These are phyloP conservation scores for Gobiocypris rarus DNA, from an alignment of 2,113 vertebrate species.

Conservation along the genomic window DNA sequence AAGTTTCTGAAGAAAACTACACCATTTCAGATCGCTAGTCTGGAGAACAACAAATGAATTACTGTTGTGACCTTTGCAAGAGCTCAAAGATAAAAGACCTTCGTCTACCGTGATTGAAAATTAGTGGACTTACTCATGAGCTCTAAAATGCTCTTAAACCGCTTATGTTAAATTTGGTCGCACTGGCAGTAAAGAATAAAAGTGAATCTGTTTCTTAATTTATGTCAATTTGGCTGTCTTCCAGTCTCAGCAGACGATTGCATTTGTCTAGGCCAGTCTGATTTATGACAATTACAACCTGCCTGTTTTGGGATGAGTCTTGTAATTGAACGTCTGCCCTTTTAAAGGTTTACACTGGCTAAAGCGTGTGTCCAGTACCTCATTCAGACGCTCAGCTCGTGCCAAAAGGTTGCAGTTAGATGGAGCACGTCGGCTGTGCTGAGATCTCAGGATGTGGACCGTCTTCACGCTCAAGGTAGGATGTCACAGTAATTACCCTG, in stretches of 20 bases:
- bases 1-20: slow-evolving; percentile 21
- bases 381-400: neutral
- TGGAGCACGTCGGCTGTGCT: neutral
- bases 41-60: slow-evolving; percentile 22
- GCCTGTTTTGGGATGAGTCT: slow-evolving; percentile 62
- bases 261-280: slow-evolving; percentile 71
- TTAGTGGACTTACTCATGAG: slow-evolving; percentile 67
- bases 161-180: slow-evolving; percentile 68
- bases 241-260: slow-evolving; percentile 73
- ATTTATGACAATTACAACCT: slow-evolving; percentile 72
- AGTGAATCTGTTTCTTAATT: slow-evolving; percentile 73
- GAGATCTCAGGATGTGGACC: neutral
- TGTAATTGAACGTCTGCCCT: neutral
- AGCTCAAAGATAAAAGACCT: slow-evolving; percentile 43
- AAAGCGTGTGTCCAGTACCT: slow-evolving; percentile 50
- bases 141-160: slow-evolving; percentile 53
- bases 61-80: slow-evolving; percentile 35
- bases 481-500: neutral
- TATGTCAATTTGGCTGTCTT: slow-evolving; percentile 70
- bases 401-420: slow-evolving; percentile 25
- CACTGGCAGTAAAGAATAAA: slow-evolving; percentile 68
- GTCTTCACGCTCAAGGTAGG: neutral
- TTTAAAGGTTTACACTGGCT: slow-evolving; percentile 5
- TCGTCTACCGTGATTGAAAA: slow-evolving; percentile 55
- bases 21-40: neutral